These are phyloP conservation scores for Leucoma salicis DNA, from an alignment of 2,888 invertebrate species.

Conservation along the genomic window DNA sequence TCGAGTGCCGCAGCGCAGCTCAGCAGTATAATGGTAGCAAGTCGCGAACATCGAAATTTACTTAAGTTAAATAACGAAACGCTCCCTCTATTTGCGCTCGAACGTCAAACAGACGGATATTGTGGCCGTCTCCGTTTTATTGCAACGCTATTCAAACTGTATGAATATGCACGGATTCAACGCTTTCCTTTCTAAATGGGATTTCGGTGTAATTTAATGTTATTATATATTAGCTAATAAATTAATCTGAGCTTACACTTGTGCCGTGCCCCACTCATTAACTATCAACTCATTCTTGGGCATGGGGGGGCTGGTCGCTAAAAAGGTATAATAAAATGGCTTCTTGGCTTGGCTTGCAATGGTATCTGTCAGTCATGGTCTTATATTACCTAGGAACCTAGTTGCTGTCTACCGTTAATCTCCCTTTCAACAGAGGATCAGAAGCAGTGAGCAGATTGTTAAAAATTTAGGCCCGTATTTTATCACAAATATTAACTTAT, in stretches of 20 bases:
- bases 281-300: too few species aligned
- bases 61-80: constrained; percentile 80
- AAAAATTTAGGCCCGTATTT: too few species aligned
- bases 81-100: constrained; percentile 72
- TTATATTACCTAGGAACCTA: too few species aligned
- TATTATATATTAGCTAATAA: constrained; percentile 1
- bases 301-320: too few species aligned
- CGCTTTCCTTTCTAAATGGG: constrained; percentile 44
- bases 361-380: too few species aligned
- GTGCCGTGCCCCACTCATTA: too few species aligned
- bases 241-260: not conserved
- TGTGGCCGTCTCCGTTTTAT: constrained; percentile 56
- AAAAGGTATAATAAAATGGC: too few species aligned
- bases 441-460: too few species aligned
- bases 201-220: constrained; percentile 15
- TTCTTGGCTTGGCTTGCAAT: too few species aligned
- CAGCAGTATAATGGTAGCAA: constrained; percentile 58
- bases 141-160: constrained; percentile 56
- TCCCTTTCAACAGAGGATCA: too few species aligned
- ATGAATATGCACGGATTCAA: constrained; percentile 65
- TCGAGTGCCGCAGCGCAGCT: constrained; percentile 34
- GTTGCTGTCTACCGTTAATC: too few species aligned
- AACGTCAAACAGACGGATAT: constrained; percentile 67
- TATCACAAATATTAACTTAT: too few species aligned
- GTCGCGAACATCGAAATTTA: constrained; percentile 78